Conservation (phyloP, 2,888 invertebrate species). For the Cyclophora albipunctata region DNA sequence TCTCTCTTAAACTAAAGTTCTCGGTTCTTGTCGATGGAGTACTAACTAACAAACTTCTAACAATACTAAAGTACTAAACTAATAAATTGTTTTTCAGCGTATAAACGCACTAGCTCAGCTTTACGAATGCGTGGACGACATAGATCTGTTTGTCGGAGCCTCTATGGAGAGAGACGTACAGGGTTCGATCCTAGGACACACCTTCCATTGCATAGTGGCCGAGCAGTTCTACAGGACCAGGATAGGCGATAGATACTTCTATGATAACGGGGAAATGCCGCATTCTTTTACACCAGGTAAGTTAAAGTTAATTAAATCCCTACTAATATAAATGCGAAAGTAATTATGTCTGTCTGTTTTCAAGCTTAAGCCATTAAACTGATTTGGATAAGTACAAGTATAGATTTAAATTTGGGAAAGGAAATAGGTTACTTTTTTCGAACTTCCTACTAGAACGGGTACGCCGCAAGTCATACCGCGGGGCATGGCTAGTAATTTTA, state of each 20-base stretch:
- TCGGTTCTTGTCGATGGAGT: background rate
- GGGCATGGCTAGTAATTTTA: no score
- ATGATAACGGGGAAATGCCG: conserved; percentile 79
- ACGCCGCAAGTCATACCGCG: no score
- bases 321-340: background rate
- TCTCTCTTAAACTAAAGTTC: no score
- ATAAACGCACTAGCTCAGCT: conserved; percentile 78
- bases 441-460: no score
- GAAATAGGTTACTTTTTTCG: no score
- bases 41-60: background rate
- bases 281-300: conserved; percentile 80
- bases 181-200: conserved; percentile 88
- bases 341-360: background rate
- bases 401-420: no score
- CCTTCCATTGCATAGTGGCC: conserved; percentile 90
- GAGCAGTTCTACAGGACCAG: conserved; percentile 91
- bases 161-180: conserved; percentile 84
- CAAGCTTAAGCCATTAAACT: no score
- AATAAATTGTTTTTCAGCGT: conserved; percentile 54
- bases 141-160: conserved; percentile 91
- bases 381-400: no score
- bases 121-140: conserved; percentile 87
- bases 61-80: background rate
- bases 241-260: conserved; percentile 91
- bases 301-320: conserved; percentile 4